Evolutionary conservation across 2,797 vertebrate genomes (phyloP).

Genomic region (Tenualosa ilisha): DNA sequence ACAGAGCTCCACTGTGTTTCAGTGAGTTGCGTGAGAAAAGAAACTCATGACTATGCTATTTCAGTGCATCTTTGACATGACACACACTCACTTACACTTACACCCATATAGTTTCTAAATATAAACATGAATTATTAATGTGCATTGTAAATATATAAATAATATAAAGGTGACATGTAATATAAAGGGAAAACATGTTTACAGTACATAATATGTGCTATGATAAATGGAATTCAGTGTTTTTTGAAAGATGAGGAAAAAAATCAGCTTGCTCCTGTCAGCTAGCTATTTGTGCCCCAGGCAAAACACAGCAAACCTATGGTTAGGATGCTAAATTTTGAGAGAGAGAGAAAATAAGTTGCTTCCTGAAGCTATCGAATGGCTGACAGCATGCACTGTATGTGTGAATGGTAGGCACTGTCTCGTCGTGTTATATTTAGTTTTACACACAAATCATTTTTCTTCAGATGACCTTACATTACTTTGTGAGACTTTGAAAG

Average conservation of each 20-base stretch:
- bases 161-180: not conserved
- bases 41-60: conserved; percentile 7
- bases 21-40: not conserved
- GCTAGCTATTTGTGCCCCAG: not conserved
- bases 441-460: not conserved
- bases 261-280: not conserved
- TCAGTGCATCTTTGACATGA: not conserved
- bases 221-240: not conserved
- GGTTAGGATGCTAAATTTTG: not conserved
- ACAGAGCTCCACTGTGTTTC: not conserved
- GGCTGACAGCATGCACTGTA: not conserved
- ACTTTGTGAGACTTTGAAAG: not conserved
- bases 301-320: conserved; percentile 9
- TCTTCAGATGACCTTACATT: not conserved
- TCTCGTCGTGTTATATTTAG: not conserved
- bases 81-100: not conserved
- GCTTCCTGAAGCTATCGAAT: not conserved
- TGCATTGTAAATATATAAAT: not conserved
- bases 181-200: not conserved
- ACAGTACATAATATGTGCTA: not conserved
- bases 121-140: too few species aligned
- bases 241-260: not conserved
- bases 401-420: not conserved
- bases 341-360: not conserved
- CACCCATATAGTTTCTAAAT: not conserved